Evolutionary conservation across 1,140 invertebrate species (phyloP), one percentile per base, ranked within the genome.

Genomic region (Daktulosphaira vitifoliae): DNA sequence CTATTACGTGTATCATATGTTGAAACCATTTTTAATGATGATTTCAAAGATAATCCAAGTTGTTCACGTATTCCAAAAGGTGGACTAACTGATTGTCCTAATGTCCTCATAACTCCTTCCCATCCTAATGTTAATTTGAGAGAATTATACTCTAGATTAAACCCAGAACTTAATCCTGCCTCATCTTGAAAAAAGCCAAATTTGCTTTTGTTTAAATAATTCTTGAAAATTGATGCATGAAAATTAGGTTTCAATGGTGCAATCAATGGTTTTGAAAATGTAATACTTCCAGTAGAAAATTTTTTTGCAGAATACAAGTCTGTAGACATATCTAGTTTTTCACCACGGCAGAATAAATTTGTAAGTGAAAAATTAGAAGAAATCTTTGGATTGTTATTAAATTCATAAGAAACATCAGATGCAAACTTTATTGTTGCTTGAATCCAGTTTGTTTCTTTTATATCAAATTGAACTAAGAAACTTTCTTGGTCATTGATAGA

Each of bases 41-140:
- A 94, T 76, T 95, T 95, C 69, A 95, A 79, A 66, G 84, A 85
- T 44, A 90, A 85, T 8, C 92, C 91, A 65, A 84, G 81, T 72
- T 91, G 84, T 76, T 94, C 89, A 29, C 90, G 76, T 7, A 95
- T 83, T 65, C 81, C 76, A 77, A 95, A 93, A 0, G 85, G 82
- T 67, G 81, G 82, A 72, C 80, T 81, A 38, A n/a, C n/a, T 3
- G 16, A n/a, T n/a, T 33, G 8, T 6, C 46, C 29, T 18, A 62
- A 33, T 29, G 44, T 42, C 38, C 56, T 44, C 15, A 20, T 42
- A 15, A 62, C 42, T 48, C 56, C 56, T 62, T 62, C 56, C 56
- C 56, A 62, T 20, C 44, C 44, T 15, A 62, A 22, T 3, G 44
- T 46, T n/a, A 62, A 1, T 44, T 46, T 46, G 2, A 25, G 46